Evolutionary conservation across 2,113 vertebrate species (phyloP).

Genomic region (Panurus biarmicus): DNA sequence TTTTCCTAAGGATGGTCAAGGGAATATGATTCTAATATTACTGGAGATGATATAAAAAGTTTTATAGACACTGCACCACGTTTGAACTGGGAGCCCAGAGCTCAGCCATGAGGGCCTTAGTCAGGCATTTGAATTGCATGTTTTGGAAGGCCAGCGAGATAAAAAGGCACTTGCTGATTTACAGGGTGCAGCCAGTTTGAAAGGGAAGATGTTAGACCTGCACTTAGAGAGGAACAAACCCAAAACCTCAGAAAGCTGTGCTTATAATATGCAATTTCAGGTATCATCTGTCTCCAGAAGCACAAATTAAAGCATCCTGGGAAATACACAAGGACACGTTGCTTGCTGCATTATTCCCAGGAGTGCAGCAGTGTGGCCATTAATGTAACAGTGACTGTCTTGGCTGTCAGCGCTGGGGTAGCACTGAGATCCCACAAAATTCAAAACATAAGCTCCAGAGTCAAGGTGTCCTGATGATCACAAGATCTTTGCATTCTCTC

Average conservation of each 20-base stretch:
- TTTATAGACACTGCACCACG: slow-evolving; percentile 6
- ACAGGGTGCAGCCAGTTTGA: background rate
- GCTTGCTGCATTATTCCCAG: background rate
- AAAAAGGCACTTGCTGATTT: background rate
- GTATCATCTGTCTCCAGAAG: background rate
- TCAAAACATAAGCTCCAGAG: background rate
- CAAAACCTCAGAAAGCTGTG: background rate
- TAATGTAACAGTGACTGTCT: background rate
- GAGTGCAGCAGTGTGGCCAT: background rate
- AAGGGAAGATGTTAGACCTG: background rate
- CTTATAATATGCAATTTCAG: background rate
- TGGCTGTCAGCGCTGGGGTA: background rate
- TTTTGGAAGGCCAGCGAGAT: background rate
- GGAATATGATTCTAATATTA: slow-evolving; percentile 54
- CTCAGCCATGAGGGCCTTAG: background rate
- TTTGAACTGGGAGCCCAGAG: slow-evolving; percentile 39
- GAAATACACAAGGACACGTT: background rate
- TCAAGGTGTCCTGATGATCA: background rate
- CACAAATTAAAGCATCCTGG: background rate
- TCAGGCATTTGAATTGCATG: background rate
- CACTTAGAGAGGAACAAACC: background rate
- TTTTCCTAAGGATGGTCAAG: slow-evolving; percentile 33
- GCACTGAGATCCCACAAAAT: background rate
- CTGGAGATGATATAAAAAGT: slow-evolving; percentile 37
- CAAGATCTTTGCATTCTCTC: background rate